Evolutionary conservation across 2,113 vertebrate species (phyloP).

Genomic region (Cheirogaleus medius): DNA sequence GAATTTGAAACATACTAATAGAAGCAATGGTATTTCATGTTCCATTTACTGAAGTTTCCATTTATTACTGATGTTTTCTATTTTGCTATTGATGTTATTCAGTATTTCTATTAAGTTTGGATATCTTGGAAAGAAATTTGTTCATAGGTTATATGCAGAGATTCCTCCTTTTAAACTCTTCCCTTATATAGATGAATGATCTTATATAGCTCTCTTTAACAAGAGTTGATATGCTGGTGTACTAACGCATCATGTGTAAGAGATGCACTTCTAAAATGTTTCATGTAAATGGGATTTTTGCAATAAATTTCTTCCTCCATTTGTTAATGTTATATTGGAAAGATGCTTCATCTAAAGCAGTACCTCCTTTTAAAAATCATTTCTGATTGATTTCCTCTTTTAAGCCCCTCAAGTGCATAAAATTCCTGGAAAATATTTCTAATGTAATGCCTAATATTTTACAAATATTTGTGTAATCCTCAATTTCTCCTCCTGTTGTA

Average conservation of each 20-base stretch:
- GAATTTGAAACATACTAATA: background rate
- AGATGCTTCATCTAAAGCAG: background rate
- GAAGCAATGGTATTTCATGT: background rate
- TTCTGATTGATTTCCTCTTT: background rate
- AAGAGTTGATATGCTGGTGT: background rate
- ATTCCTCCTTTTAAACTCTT: background rate
- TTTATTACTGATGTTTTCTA: background rate
- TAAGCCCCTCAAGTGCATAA: background rate
- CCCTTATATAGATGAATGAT: background rate
- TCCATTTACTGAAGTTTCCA: background rate
- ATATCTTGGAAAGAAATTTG: background rate
- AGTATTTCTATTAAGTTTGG: background rate
- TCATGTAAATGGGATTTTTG: background rate
- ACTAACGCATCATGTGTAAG: background rate
- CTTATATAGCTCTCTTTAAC: background rate
- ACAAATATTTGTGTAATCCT: background rate
- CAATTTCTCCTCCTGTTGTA: background rate
- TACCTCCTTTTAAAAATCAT: background rate
- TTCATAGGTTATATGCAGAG: background rate
- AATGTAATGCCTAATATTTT: background rate
- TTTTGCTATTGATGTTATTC: background rate
- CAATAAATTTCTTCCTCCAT: background rate
- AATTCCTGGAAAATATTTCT: constrained; percentile 32
- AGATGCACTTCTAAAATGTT: background rate
- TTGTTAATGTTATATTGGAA: background rate